Conservation (phyloP, 2,888 invertebrate genomes). For the Archips crataeganus region DNA sequence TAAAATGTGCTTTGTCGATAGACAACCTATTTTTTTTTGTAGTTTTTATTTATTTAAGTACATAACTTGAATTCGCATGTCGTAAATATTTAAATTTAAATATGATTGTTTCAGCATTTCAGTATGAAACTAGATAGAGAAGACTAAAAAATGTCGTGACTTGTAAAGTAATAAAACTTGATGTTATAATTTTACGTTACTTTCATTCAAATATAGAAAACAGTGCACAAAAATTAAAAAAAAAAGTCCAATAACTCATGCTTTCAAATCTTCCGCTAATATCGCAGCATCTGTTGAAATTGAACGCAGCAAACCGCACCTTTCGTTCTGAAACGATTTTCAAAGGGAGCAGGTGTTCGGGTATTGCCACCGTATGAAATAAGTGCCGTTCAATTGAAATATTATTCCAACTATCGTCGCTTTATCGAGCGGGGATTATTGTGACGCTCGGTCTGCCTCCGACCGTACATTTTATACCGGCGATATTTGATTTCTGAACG, state of each 20-base stretch:
- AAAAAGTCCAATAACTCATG: constrained; percentile 34
- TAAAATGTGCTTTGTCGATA: too few species aligned
- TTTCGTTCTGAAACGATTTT: constrained; percentile 55
- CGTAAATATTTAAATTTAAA: too few species aligned
- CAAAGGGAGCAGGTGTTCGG: constrained; percentile 59
- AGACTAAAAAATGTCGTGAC: too few species aligned
- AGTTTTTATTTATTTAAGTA: too few species aligned
- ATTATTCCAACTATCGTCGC: constrained; percentile 63
- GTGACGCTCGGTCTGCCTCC: constrained; percentile 44
- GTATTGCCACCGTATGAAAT: constrained; percentile 57
- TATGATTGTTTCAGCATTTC: too few species aligned
- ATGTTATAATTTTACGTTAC: background rate
- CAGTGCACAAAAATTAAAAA: background rate
- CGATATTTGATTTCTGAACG: constrained; percentile 40
- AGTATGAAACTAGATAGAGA: too few species aligned
- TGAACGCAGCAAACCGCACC: constrained; percentile 55
- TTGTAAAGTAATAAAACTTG: too few species aligned
- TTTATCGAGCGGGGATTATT: constrained; percentile 59
- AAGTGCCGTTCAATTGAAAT: constrained; percentile 66
- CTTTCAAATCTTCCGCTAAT: constrained; percentile 41
- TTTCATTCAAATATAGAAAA: background rate
- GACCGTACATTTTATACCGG: constrained; percentile 15
- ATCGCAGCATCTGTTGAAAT: constrained; percentile 48
- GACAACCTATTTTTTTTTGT: too few species aligned
- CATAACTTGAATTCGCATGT: too few species aligned